Evolutionary conservation across 1,140 invertebrate genomes (phyloP), one percentile per base, ranked within the genome.

Genomic region (Temnothorax nylanderi): DNA sequence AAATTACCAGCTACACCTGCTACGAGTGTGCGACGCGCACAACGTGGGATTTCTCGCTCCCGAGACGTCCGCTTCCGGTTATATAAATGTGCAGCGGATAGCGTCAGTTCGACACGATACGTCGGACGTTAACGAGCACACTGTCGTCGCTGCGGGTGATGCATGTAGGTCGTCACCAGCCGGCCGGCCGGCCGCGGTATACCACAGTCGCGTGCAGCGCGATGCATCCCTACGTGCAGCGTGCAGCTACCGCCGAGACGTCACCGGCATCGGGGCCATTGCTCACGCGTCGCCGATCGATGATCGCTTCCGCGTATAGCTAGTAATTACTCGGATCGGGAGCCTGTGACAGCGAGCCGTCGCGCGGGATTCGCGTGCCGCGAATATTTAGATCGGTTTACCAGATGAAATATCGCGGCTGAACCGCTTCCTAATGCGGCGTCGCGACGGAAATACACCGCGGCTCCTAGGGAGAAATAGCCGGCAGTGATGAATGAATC

Each of bases 71-170:
- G 75, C 51, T 71, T 65, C 69, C 37, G 69, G 32, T 78, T 60
- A 47, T 58, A 69, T 32, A 75, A 86, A 64, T 67, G 54, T 21
- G 44, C 32, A 8, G 16, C 18, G 78, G 58, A 89, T 69, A 75
- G 44, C 47, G 69, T 82, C 87, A 58, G 67, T 89, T 76, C 75
- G 87, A 89, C 34, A 16, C 26, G 75, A 64, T 69, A 88, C 85
- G 41, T 72, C 75, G 47, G 51, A 89, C 74, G 84, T 87, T 76
- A 89, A 89, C 84, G 84, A 76, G 3, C 47, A 26, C 54, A 47
- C 54, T 58, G 75, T 81, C 71, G 87, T 89, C 69, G 21, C 71
- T 91, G 89, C 49, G 87, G 49, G 90, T 91, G 90, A 91, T 91
- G 85, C 77, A 87, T 90, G 69, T 80, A 80, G 80, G 74, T 84